Percentiles rank a stretch among this genome's conserved stretches.
These are phyloP conservation scores for Holothuria scabra DNA, from an alignment of 53 echinoderm and acorn worm species.

Conservation along the genomic window DNA sequence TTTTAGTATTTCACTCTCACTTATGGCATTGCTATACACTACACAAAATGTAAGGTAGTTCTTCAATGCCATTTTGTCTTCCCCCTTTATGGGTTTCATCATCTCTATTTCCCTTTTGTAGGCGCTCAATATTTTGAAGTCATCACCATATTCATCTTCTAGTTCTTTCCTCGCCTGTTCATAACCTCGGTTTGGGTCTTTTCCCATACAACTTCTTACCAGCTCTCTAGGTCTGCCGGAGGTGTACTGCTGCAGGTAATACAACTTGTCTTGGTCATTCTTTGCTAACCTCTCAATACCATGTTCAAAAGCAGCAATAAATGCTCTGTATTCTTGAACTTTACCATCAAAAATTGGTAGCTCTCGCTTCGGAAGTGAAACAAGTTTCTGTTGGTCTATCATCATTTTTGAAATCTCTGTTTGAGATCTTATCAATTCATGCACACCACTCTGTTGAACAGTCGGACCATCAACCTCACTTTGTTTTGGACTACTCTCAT, in stretches of 20 bases:
- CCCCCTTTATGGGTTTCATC: constrained; percentile 60
- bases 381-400: constrained; percentile 17
- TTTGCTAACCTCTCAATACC: constrained; percentile 40
- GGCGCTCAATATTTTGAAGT: constrained; percentile 47
- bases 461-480: too few species aligned
- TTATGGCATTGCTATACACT: constrained; percentile 50
- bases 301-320: constrained; percentile 48
- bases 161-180: constrained; percentile 38
- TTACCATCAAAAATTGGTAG: constrained; percentile 1
- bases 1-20: constrained; percentile 30
- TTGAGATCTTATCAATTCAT: constrained; percentile 6
- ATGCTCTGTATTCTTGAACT: constrained; percentile 29
- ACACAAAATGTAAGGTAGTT: constrained; percentile 63
- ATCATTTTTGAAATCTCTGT: constrained; percentile 25
- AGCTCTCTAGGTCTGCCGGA: constrained; percentile 58
- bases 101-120: constrained; percentile 32
- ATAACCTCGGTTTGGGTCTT: constrained; percentile 43
- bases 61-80: constrained; percentile 56
- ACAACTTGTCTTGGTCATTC: constrained; percentile 58
- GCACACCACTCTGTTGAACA: too few species aligned
- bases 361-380: background rate
- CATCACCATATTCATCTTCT: constrained; percentile 59
- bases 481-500: too few species aligned
- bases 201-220: constrained; percentile 66
- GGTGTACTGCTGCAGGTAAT: constrained; percentile 70